Conservation (phyloP, 1,140 invertebrate genomes). For the Anoplolepis gracilipes region DNA sequence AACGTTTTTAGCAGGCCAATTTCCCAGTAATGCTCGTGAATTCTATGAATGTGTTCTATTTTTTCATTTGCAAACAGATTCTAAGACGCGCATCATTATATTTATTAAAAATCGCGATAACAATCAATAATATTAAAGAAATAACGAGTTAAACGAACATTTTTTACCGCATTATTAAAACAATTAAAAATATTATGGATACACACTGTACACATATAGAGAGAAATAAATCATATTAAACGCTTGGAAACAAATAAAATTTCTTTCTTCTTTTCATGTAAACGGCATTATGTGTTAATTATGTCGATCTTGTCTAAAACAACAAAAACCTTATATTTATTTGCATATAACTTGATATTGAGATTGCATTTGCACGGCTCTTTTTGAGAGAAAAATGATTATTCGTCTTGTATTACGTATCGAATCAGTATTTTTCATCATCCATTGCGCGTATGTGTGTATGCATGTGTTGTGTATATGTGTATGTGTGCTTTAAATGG, state of each 20-base stretch:
- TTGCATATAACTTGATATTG: conserved; percentile 65
- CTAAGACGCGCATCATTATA: conserved; percentile 37
- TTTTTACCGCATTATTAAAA: conserved; percentile 57
- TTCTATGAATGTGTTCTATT: conserved; percentile 62
- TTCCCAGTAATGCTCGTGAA: conserved; percentile 68
- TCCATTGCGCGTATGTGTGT: conserved; percentile 27
- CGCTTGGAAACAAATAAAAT: conserved; percentile 77
- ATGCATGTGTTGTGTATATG: neutral
- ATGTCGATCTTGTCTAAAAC: conserved; percentile 68
- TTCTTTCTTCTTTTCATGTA: conserved; percentile 62
- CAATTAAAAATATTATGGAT: conserved; percentile 72
- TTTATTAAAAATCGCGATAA: conserved; percentile 53
- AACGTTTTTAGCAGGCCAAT: conserved; percentile 79
- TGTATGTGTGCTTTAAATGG: conserved; percentile 89
- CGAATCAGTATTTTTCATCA: conserved; percentile 49
- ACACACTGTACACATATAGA: conserved; percentile 74
- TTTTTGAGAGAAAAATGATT: conserved; percentile 60
- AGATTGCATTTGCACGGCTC: conserved; percentile 70
- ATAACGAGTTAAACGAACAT: conserved; percentile 62
- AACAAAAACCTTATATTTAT: conserved; percentile 73
- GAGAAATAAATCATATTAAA: conserved; percentile 76
- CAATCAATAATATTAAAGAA: conserved; percentile 58
- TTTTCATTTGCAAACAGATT: conserved; percentile 29
- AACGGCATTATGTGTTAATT: conserved; percentile 57
- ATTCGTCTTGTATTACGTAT: conserved; percentile 59